Percentiles rank a stretch among this genome's conserved stretches.
Conservation (phyloP, 2,797 vertebrate species). For the Nyctalus aviator region DNA sequence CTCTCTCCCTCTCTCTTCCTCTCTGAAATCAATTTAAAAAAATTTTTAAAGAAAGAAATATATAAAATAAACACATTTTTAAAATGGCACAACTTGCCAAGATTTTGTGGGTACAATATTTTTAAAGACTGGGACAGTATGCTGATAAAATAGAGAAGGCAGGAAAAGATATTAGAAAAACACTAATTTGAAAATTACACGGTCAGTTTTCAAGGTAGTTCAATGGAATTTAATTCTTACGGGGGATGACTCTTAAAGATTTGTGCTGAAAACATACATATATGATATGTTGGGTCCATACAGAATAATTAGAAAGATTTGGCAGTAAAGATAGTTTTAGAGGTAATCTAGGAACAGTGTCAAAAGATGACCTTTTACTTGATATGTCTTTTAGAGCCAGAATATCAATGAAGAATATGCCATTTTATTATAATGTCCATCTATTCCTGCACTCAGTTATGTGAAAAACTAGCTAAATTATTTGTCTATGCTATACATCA, state of each 20-base stretch:
- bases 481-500: neutral
- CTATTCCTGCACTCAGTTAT: neutral
- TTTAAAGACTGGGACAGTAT: neutral
- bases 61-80: too few species aligned
- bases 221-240: neutral
- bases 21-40: too few species aligned
- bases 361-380: neutral
- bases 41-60: too few species aligned
- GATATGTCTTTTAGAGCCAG: neutral
- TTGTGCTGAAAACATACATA: neutral
- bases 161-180: neutral
- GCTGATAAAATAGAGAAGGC: neutral
- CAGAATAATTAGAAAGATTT: neutral
- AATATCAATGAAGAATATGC: neutral
- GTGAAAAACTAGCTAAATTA: neutral
- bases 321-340: neutral
- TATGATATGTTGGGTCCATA: neutral
- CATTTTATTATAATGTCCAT: neutral
- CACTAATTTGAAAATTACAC: neutral
- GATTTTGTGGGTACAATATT: neutral
- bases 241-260: neutral
- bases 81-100: neutral
- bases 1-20: too few species aligned
- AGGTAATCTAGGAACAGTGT: neutral
- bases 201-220: neutral